Base-by-base conservation (phyloP, 2,113 vertebrate genomes). In the Mirounga angustirostris region DNA sequence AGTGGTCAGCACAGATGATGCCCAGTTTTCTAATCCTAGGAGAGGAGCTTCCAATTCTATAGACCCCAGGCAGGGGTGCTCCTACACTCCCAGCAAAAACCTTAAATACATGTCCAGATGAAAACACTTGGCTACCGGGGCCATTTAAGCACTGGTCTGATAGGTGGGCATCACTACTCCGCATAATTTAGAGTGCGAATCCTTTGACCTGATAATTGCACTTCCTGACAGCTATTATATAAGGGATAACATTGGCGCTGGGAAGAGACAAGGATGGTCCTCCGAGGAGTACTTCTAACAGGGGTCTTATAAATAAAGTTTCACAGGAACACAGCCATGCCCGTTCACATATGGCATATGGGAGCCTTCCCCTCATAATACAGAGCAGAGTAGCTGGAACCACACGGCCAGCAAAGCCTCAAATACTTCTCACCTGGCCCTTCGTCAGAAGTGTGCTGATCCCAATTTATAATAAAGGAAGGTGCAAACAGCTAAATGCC, bases 61-160 rank as follows among this genome's bases (percentile, higher is more conserved):
- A 91, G 50, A 78, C 18, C 28, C 22, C 16, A 43, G 61, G 50
- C 1, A 73, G 81, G 36, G 50, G 12, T 4, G 22, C 18, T 2
- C 28, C 11, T 65, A 63, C 5, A 46, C 52, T 92, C 91, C 56
- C 91, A 91, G 52, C 12, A 67, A 93, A 93, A 73, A 36, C 69
- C 33, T 91, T 84, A 93, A 79, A 71, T 82, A 73, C 74, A 59
- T 67, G 9, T 43, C 54, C 43, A 63, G 24, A 54, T 28, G 33
- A 19, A 63, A 92, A 46, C 52, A 18, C 61, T 82, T 40, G 90
- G 73, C 36, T 40, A 52, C 16, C 65, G 15, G 69, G 43, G 82
- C 59, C 14, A 40, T 11, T 12, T 4, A 46, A 69, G n/a, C 50
- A 74, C 6, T 4, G 5, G 18, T 36, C 33, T 81, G 28, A 76